Conservation (phyloP, 2,888 invertebrate genomes). For the Oscheius sp. region DNA sequence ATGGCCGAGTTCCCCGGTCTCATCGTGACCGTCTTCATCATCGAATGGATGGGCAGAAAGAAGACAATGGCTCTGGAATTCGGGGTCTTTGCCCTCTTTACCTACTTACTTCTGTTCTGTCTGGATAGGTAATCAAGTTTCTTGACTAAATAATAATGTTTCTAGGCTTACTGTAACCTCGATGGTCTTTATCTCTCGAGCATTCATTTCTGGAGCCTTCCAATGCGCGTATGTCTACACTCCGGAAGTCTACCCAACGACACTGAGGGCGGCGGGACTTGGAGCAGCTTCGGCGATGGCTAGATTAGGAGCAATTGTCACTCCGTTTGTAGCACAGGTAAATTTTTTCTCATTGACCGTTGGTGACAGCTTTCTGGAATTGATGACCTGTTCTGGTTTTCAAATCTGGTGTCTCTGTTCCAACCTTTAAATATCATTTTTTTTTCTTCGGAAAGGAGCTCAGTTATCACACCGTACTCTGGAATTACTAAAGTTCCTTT, state of each 20-base stretch:
- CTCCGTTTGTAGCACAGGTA: conserved; percentile 91
- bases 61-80: conserved; percentile 94
- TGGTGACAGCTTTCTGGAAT: too few relatives aligned
- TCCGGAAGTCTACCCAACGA: conserved; percentile 92
- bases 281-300: conserved; percentile 92
- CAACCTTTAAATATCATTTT: too few relatives aligned
- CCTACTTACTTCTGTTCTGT: conserved; percentile 82
- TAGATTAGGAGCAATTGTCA: conserved; percentile 90
- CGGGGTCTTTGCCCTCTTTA: conserved; percentile 83
- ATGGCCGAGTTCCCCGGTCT: conserved; percentile 94
- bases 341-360: too few relatives aligned
- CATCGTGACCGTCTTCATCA: conserved; percentile 87
- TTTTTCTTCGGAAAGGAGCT: too few relatives aligned
- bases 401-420: too few relatives aligned
- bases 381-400: too few relatives aligned
- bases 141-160: not conserved
- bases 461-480: too few relatives aligned
- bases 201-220: conserved; percentile 91
- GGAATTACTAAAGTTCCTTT: too few relatives aligned
- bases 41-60: conserved; percentile 89
- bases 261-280: conserved; percentile 88
- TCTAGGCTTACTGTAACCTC: conserved; percentile 79
- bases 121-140: conserved; percentile 58
- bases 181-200: conserved; percentile 87
- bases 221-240: conserved; percentile 96